Percentiles rank a stretch among this genome's conserved stretches.
These are phyloP conservation scores for Ciconia boyciana DNA, from an alignment of 2,113 vertebrate genomes.

Conservation along the genomic window DNA sequence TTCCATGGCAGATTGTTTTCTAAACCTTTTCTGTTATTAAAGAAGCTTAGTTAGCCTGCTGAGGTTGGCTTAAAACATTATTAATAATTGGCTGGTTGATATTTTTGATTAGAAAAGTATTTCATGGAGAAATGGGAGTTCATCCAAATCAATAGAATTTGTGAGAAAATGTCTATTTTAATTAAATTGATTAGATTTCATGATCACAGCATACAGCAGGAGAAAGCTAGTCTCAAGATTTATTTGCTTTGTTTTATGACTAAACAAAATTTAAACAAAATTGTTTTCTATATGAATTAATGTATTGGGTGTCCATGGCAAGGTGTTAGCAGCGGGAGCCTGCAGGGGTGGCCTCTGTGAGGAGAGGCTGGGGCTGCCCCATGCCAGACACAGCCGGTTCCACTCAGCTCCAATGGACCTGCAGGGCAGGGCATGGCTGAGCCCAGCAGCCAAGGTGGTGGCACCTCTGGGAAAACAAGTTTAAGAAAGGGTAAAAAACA, in stretches of 20 bases:
- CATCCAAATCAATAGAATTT: not conserved
- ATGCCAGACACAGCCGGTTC: accelerated
- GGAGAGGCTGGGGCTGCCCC: not conserved
- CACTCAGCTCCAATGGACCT: no score
- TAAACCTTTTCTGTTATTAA: not conserved
- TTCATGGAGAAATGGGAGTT: not conserved
- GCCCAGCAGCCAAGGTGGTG: no score
- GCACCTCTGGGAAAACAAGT: not conserved
- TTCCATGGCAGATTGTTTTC: not conserved
- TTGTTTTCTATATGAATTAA: not conserved
- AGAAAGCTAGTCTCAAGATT: not conserved
- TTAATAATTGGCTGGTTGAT: not conserved
- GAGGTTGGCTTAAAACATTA: not conserved
- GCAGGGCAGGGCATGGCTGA: accelerated
- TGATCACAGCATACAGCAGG: not conserved
- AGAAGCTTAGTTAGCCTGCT: not conserved
- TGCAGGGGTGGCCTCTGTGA: not conserved
- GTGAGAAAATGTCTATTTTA: not conserved
- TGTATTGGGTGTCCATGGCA: not conserved
- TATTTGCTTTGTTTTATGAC: not conserved
- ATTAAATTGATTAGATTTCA: not conserved
- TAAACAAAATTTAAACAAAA: not conserved
- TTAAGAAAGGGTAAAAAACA: not conserved
- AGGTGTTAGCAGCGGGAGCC: accelerated
- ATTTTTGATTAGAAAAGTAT: not conserved